Base-by-base conservation (phyloP, 2,113 vertebrate species). In the Ameiurus melas region DNA sequence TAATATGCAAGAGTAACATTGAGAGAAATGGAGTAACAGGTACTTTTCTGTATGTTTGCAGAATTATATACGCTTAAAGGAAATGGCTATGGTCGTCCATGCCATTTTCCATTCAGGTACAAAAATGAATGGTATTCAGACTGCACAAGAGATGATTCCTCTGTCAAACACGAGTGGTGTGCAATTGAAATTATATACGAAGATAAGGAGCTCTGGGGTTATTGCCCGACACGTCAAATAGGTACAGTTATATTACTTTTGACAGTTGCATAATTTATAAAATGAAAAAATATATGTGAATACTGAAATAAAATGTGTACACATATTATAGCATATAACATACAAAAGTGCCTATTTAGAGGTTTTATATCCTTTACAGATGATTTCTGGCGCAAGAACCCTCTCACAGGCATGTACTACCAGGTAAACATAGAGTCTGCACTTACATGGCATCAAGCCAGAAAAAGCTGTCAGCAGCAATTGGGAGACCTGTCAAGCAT, bases 391-490 rank as follows among this genome's bases (percentile, higher is more conserved):
- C 87, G 14, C 7, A 96, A 93, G 25, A 97, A 98, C 86, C 92
- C 94, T 1, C 57, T 96, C 86, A 96, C 96, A 6, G 94, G 94
- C 80, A 90, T 95, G 3, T 95, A 92, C 86, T 99, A 99, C 93
- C 97, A 98, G 94, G 86, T 97, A 83, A 98, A 99, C 87, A 68
- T 86, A 55, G 92, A 96, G 7, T 92, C 98, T 25, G 96, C 94
- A 6, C 91, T 99, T 88, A 97, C 93, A 0, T 98, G 97, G 98
- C 88, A 96, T 9, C 96, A 99, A 90, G 97, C 97, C 20, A 94
- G 96, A 27, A 93, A 90, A 92, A 99, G 98, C 93, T 99, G 98
- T 91, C 96, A 95, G n/a, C 97, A 99, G 78, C 97, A 99, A 92
- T 87, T 92, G 0, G 94, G 96, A 0, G 92, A 96, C 2, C 93